These are phyloP conservation scores for Pegoplata infirma DNA, from an alignment of 2,888 invertebrate species.

Conservation along the genomic window DNA sequence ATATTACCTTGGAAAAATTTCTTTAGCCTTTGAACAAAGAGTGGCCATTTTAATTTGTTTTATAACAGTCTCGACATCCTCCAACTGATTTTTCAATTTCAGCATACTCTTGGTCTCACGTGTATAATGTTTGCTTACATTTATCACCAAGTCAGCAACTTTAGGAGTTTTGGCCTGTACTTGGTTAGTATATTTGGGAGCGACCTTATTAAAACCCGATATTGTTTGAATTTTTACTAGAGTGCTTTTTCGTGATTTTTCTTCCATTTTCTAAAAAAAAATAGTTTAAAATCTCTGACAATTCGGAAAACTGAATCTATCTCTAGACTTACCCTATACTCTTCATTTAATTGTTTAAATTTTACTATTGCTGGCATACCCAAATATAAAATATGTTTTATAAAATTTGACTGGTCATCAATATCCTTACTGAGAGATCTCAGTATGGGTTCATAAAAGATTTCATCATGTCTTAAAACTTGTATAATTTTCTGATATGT, in stretches of 20 bases:
- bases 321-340: conserved; percentile 68
- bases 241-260: conserved; percentile 70
- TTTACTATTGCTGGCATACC: conserved; percentile 74
- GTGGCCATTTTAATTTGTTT: conserved; percentile 75
- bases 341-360: conserved; percentile 70
- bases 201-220: conserved; percentile 64
- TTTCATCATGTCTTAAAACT: conserved; percentile 72
- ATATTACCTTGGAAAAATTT: conserved; percentile 75
- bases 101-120: conserved; percentile 76
- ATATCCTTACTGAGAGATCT: conserved; percentile 74
- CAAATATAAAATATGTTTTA: conserved; percentile 73
- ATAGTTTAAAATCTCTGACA: too few relatives aligned
- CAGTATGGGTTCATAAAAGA: conserved; percentile 76
- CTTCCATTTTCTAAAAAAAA: conserved; percentile 67
- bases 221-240: conserved; percentile 70
- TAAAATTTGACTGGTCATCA: conserved; percentile 75
- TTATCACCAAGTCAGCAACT: conserved; percentile 50
- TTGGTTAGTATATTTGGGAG: not conserved
- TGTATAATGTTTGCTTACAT: conserved; percentile 71
- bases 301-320: not conserved
- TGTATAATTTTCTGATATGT: conserved; percentile 75
- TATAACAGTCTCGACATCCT: conserved; percentile 73
- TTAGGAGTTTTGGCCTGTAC: conserved; percentile 41
- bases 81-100: conserved; percentile 70
- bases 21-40: conserved; percentile 72